Evolutionary conservation across 2,113 vertebrate genomes (phyloP), one percentile per base, ranked within the genome.

Genomic region (Apaloderma vittatum): DNA sequence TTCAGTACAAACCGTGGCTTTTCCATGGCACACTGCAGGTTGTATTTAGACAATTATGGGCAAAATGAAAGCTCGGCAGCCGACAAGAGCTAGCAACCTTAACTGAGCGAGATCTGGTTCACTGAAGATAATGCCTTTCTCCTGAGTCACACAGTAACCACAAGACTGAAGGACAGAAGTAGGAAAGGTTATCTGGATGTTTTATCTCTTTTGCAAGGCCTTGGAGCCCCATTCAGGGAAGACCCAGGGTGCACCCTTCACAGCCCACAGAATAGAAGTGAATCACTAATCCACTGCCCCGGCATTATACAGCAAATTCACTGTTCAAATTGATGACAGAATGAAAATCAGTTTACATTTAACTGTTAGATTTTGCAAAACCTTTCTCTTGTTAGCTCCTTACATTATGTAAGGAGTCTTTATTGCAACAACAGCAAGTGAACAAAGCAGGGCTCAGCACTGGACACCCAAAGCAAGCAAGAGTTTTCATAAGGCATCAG

Each of bases 11-110:
- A 30, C 40, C 2, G 1, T 16, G 45, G 23, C 62, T 63, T 20
- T 54, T 55, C 58, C 0, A 0, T 6, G 12, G 11, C 45, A 27
- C 13, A 1, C 15, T 10, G 26, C 11, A 11, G 48, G 48, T 34
- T 55, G n/a, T 8, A 5, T 26, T 40, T 19, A 32, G 40, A n/a
- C 22, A 54, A 1, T n/a, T 15, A 48, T 1, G 3, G 55, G 63
- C 19, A 37, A 58, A 71, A 74, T 61, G 43, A 63, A 32, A n/a
- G 11, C 29, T 40, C 34, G 34, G 11, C 36, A 40, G 46, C 20
- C 2, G 0, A 13, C n/a, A 34, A 70, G 40, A 14, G 23, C 30
- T 8, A 40, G 49, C 17, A 7, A 21, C n/a, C 18, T 12, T 27
- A 24, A 48, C 46, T 0, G 1, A 8, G 32, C 2, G 24, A 65